These are phyloP conservation scores for Bombylius discolor DNA, from an alignment of 2,888 invertebrate genomes.

Conservation along the genomic window DNA sequence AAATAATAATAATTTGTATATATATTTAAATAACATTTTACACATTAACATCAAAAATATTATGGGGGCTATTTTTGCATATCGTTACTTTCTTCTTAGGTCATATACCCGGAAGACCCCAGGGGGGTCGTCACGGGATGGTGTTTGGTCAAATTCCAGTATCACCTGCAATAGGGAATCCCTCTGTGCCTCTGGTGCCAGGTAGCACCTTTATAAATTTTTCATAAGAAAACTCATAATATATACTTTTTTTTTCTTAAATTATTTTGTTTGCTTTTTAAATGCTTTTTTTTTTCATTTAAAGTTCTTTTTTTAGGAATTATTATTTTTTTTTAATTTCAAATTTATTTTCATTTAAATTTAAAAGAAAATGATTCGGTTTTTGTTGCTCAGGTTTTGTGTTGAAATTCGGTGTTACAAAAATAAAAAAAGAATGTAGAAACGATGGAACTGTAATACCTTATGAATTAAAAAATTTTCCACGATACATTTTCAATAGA, in stretches of 20 bases:
- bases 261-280: conserved; percentile 9
- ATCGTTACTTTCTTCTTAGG: conserved; percentile 31
- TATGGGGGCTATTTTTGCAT: conserved; percentile 9
- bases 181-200: conserved; percentile 41
- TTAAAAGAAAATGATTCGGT: no score
- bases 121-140: conserved; percentile 52
- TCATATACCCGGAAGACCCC: conserved; percentile 50
- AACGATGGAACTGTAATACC: no score
- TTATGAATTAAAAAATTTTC: no score
- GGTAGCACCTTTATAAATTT: conserved; percentile 34
- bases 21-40: not conserved
- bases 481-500: no score
- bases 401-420: no score
- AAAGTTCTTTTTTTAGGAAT: not conserved
- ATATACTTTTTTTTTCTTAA: conserved; percentile 4
- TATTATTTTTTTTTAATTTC: not conserved
- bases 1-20: not conserved
- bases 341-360: no score
- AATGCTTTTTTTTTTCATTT: conserved; percentile 1
- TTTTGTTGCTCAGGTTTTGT: no score
- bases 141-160: conserved; percentile 46
- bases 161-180: conserved; percentile 38
- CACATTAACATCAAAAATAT: conserved; percentile 2
- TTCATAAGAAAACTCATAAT: conserved; percentile 7
- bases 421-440: no score